Base-by-base conservation (phyloP, 2,888 invertebrate genomes). In the Cerastoderma edule region DNA sequence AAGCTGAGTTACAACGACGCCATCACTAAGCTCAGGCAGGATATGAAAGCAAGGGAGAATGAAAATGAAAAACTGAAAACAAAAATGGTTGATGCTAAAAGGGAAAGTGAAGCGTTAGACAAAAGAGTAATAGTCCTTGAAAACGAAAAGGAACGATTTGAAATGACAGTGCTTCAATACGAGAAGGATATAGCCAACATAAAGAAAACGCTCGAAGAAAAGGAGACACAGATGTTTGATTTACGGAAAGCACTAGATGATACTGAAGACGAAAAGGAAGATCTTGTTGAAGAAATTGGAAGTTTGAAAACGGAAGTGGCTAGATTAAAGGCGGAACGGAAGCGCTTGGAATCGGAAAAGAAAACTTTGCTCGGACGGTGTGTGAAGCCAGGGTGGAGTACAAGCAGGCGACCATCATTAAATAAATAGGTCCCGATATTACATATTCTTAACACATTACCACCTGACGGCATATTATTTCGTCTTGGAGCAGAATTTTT, bases 251-350 rank as follows among this genome's bases (percentile, higher is more conserved):
- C 76, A 27, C 50, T 82, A 24, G 78, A 74, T 30, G 78, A 82
- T 13, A 82, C 82, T 1, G 82, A 82, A 53, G 68, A 35, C 69
- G 78, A 82, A 35, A 76, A 76, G 44, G 78, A 82, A n/a, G 82
- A 82, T n/a, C 48, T 82, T 24, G 74, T 71, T 66, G 82, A 82
- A 27, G 78, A 78, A 63, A 28, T 82, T 16, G 63, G 71, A 24
- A 46, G 63, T 19, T 64, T 82, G 8, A 82, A 82, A 53, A 53
- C 48, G 24, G 78, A 78, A 32, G 56, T 82, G 4, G 63, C 50
- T 16, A 74, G 48, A 54, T 57, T 82, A 22, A 73, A 77, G 32
- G 56, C 69, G 4, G 78, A 82, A 16, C 78, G 69, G 35, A 82
- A 67, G 57, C 71, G 33, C 44, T 57, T 82, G 30, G 82, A 82